Percentiles rank a stretch among this genome's conserved stretches.
Evolutionary conservation across 2,797 vertebrate species (phyloP).

Genomic region (Ctenochaetus hawaiiensis): DNA sequence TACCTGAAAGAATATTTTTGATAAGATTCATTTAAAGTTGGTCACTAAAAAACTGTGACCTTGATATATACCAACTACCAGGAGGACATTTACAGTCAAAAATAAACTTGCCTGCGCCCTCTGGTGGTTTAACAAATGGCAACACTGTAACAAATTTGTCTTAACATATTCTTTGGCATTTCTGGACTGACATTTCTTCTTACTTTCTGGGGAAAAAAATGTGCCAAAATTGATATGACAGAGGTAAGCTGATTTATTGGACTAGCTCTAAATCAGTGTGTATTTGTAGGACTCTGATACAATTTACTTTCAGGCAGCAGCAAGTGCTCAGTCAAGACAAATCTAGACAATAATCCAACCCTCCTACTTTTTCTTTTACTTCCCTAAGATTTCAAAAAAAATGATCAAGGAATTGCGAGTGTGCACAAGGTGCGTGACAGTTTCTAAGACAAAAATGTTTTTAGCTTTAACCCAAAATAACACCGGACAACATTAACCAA

Average conservation of each 20-base stretch:
- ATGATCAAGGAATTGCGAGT: background rate
- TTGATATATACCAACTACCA: background rate
- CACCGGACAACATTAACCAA: background rate
- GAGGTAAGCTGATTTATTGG: too few relatives aligned
- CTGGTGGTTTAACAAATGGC: background rate
- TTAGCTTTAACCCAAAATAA: background rate
- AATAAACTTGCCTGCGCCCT: background rate
- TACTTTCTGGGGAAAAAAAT: background rate
- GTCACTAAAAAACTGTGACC: background rate
- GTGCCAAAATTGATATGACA: background rate
- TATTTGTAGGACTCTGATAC: background rate
- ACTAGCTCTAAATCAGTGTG: background rate
- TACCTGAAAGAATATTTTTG: background rate
- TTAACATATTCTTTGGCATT: slow-evolving; percentile 33
- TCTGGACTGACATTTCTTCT: slow-evolving; percentile 4
- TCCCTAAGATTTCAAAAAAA: background rate
- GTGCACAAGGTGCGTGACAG: background rate
- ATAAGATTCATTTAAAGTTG: background rate
- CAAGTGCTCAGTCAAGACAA: background rate
- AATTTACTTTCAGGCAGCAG: background rate
- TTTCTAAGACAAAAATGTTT: background rate
- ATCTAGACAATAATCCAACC: background rate
- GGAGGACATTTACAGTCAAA: background rate
- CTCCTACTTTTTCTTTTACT: background rate
- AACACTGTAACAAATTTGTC: background rate